Percentiles rank a stretch among this genome's conserved stretches.
Conservation (phyloP, 2,113 vertebrate species). For the Spilogale gracilis region DNA sequence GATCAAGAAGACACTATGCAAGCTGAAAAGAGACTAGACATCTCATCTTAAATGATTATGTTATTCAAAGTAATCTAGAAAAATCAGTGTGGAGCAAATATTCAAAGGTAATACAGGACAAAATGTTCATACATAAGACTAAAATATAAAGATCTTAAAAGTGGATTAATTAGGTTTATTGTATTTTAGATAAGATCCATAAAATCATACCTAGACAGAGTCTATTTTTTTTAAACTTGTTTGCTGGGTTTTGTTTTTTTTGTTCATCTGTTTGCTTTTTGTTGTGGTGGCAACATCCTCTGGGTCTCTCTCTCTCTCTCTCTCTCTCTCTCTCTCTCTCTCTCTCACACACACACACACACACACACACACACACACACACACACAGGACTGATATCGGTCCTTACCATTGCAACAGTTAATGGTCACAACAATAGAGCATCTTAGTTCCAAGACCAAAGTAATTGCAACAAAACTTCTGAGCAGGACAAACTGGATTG, state of each 20-base stretch:
- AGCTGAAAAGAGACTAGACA: background rate
- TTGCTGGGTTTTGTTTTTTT: background rate
- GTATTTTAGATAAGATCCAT: background rate
- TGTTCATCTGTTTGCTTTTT: background rate
- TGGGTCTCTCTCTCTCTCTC: background rate
- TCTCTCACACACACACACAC: too few relatives aligned
- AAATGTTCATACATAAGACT: background rate
- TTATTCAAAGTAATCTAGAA: background rate
- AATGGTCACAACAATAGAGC: too few relatives aligned
- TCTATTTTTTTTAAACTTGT: background rate
- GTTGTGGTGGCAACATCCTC: background rate
- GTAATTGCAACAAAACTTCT: background rate
- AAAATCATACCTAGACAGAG: background rate
- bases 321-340: too few relatives aligned
- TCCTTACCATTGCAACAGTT: background rate
- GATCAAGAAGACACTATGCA: background rate
- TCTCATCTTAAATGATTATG: too few relatives aligned
- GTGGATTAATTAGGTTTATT: background rate
- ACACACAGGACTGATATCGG: too few relatives aligned
- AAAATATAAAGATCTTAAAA: background rate
- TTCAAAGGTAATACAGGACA: background rate
- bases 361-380: background rate
- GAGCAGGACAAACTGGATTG: background rate
- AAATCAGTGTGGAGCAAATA: background rate
- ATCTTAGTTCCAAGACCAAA: background rate